Conservation (phyloP, 2,113 vertebrate species). For the Campylomormyrus tamandua region DNA sequence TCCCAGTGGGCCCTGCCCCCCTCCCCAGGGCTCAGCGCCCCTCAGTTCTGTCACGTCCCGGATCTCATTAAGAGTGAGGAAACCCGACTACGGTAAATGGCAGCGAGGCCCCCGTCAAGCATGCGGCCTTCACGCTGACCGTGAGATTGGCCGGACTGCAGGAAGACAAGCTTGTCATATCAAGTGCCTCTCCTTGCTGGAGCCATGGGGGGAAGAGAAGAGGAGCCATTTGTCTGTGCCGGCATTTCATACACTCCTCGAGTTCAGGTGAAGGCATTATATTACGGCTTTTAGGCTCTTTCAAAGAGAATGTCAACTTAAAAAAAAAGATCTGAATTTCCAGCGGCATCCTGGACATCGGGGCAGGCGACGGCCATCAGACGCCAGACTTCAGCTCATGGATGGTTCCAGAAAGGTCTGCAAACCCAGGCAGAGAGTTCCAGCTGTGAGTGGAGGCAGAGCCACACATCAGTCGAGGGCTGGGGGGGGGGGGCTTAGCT, state of each 20-base stretch:
- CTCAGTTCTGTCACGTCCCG: not conserved
- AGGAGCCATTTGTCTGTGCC: not conserved
- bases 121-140: not conserved
- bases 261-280: not conserved
- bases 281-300: not conserved
- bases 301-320: not conserved
- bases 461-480: not conserved
- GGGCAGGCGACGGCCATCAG: not conserved
- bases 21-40: not conserved
- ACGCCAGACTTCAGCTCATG: not conserved
- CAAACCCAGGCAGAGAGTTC: not conserved
- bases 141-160: not conserved
- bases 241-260: not conserved
- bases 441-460: not conserved
- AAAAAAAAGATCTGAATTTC: not conserved
- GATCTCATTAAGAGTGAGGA: not conserved
- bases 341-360: not conserved
- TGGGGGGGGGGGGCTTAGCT: not conserved
- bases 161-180: not conserved
- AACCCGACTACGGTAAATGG: not conserved
- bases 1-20: not conserved
- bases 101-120: not conserved
- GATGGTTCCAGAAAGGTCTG: not conserved
- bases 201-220: not conserved
- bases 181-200: not conserved